These are phyloP conservation scores for Onychomys leucogaster DNA, from an alignment of 2,797 vertebrate species.

Conservation along the genomic window DNA sequence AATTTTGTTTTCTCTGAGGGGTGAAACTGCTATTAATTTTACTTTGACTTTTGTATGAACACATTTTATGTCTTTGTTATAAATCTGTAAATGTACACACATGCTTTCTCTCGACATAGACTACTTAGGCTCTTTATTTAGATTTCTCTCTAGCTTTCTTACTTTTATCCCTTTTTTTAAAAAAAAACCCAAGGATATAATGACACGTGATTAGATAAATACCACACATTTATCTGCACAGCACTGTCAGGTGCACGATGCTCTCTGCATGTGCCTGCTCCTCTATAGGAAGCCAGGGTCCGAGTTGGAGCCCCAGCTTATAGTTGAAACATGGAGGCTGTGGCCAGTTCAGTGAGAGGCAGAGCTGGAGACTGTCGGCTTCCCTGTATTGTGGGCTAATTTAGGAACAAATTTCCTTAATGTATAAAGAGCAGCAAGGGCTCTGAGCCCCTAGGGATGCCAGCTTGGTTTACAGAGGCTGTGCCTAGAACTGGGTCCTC, in stretches of 20 bases:
- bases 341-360: not conserved
- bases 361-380: accelerated
- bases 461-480: too few species aligned
- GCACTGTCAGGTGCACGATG: too few species aligned
- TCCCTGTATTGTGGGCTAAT: accelerated
- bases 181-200: not conserved
- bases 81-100: not conserved
- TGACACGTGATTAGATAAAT: not conserved
- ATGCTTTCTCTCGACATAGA: not conserved
- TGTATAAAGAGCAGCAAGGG: not conserved
- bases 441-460: accelerated
- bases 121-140: not conserved
- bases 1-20: not conserved
- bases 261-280: accelerated
- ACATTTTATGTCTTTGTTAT: not conserved
- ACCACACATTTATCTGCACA: not conserved
- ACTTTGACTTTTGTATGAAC: not conserved
- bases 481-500: not conserved
- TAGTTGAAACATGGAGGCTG: not conserved
- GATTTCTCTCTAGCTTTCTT: not conserved
- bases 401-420: not conserved
- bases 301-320: not conserved
- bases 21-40: not conserved
- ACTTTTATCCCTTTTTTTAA: not conserved
- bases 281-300: not conserved